Base-by-base conservation (phyloP, 1,140 invertebrate genomes). In the Aricia agestis region DNA sequence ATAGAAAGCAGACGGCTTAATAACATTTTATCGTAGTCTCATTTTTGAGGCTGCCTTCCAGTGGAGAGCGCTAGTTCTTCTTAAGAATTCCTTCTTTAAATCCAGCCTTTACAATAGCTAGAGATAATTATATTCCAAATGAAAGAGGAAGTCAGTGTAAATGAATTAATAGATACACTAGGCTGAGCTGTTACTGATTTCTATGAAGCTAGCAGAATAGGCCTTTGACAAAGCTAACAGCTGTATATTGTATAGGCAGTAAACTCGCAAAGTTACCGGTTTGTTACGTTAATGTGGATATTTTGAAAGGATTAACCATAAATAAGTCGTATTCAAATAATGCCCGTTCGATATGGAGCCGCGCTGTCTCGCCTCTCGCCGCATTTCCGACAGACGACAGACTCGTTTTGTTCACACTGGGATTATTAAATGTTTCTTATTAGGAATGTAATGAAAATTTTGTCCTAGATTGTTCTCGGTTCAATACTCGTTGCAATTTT, bases 311-410 rank as follows among this genome's bases (percentile, higher is more conserved):
- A 63, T 63, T 25, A 2, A 0, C 11, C 19, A 63, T 63, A 63
- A 63, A 63, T 63, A 59, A 17, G 58, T 63, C 59, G 59, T 19
- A 19, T 63, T 25, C 19, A 25, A 63, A 63, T 63, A 63, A 59
- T 59, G n/a, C 15, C n/a, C n/a, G 69, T 65, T 74, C 74, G 78
- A 81, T 80, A 73, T 68, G 83, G 81, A 80, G 85, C 82, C 84
- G 76, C 72, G 80, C 78, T 73, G 85, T 89, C 87, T 87, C 81
- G 83, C 79, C 83, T 74, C 71, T 71, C 79, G 83, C 78, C 80
- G 80, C 79, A 36, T 36, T 36, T 7, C 36, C 9, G 36, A 25
- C 25, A 36, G 36, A 36, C 36, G 2, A 4, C 0, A 75, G 81
- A 79, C 80, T 76, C 71, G 72, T 71, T 72, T 66, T 73, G 66